Percentiles rank a stretch among this genome's conserved stretches.
Conservation (phyloP, 2,113 vertebrate genomes). For the Hepsetus odoe region DNA sequence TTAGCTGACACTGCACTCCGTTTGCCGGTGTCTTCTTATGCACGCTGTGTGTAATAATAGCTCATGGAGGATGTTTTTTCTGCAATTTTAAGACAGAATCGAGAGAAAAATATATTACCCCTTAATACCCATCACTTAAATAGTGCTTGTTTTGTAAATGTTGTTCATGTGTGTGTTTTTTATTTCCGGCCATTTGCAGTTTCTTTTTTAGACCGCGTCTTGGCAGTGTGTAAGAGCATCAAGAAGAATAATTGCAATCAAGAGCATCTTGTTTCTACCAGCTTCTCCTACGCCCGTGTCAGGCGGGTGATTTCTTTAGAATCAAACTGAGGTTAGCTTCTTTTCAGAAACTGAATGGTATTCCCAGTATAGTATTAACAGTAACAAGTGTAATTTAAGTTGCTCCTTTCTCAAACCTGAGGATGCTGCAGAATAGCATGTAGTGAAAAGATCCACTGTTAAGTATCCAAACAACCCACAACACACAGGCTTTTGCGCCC, state of each 20-base stretch:
- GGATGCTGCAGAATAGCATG: too few relatives aligned
- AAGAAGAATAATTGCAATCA: background rate
- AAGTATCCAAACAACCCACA: too few relatives aligned
- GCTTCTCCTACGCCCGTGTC: background rate
- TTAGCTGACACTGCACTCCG: constrained; percentile 2
- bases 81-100: background rate
- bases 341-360: background rate
- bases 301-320: background rate
- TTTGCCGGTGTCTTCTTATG: background rate
- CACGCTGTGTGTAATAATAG: constrained; percentile 8
- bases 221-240: background rate
- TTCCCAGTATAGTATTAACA: too few relatives aligned
- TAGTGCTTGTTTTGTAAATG: background rate
- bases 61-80: background rate
- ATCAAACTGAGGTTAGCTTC: background rate
- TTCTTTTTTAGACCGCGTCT: background rate
- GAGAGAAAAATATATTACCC: background rate
- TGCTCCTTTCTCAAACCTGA: too few relatives aligned
- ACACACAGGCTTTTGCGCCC: too few relatives aligned
- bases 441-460: too few relatives aligned
- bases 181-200: background rate
- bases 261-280: background rate
- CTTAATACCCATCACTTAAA: background rate
- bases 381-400: too few relatives aligned
- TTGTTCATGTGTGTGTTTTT: background rate